phyloP scores from a whole-genome alignment of 2,797 vertebrate genomes.

The Anabas testudineus region DNA sequence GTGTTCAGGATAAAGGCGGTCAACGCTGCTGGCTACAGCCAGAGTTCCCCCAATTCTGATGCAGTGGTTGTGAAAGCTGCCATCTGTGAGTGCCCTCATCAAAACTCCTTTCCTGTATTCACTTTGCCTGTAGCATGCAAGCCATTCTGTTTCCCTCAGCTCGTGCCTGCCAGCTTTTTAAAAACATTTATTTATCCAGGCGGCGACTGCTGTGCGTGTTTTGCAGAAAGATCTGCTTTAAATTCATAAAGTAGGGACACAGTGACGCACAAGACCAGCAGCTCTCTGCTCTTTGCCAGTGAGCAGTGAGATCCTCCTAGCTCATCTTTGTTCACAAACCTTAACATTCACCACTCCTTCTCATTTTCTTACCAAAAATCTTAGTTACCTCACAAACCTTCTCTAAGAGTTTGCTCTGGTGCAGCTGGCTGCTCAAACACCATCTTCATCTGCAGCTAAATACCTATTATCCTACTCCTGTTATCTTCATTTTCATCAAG shows the following conservation, averaged over 20 bases:
- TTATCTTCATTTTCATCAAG: background rate
- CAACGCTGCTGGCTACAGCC: conserved; percentile 96
- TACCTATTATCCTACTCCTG: too few relatives aligned
- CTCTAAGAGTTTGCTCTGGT: background rate
- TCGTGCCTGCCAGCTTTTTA: conserved; percentile 27
- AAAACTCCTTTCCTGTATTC: conserved; percentile 10
- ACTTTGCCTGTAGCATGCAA: conserved; percentile 24
- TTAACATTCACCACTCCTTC: conserved; percentile 11
- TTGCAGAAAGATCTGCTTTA: conserved; percentile 9
- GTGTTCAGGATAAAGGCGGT: conserved; percentile 95
- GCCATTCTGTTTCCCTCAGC: conserved; percentile 1
- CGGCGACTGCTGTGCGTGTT: conserved; percentile 3
- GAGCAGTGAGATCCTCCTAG: background rate
- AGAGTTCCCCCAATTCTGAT: conserved; percentile 89
- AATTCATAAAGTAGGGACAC: background rate
- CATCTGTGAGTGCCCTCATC: conserved; percentile 87
- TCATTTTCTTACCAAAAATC: background rate
- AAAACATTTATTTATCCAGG: conserved; percentile 25
- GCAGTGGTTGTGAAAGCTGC: conserved; percentile 91
- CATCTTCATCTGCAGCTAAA: background rate
- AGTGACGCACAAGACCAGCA: conserved; percentile 6
- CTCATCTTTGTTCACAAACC: conserved; percentile 18
- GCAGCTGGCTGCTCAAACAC: background rate
- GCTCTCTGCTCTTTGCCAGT: background rate
- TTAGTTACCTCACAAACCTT: background rate